Conservation (phyloP, 2,113 vertebrate genomes). For the Chaenogobius annularis region DNA sequence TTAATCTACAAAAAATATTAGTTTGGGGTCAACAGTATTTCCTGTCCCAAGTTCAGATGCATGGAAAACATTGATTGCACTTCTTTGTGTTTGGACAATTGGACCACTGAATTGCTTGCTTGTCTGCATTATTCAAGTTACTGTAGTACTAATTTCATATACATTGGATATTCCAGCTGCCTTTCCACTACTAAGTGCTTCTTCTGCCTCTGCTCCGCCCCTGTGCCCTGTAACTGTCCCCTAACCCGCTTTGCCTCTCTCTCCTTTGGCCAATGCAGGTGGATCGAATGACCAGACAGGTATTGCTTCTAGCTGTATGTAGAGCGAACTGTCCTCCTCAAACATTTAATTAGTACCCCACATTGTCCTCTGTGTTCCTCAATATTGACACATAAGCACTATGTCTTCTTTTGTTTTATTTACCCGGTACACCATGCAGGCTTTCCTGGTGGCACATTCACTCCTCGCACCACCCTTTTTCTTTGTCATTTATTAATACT, state of each 20-base stretch:
- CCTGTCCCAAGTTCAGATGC: neutral
- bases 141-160: conserved; percentile 18
- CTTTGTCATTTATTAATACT: neutral
- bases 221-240: conserved; percentile 49
- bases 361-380: conserved; percentile 22
- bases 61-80: neutral
- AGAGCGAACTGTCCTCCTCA: conserved; percentile 38
- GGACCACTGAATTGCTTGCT: neutral
- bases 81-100: neutral
- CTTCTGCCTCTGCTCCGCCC: conserved; percentile 33
- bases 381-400: neutral
- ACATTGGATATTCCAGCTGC: conserved; percentile 12
- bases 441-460: neutral
- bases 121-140: neutral
- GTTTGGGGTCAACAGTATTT: neutral
- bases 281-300: conserved; percentile 69
- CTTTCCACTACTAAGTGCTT: conserved; percentile 48
- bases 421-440: neutral
- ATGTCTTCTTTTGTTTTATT: neutral
- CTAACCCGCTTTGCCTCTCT: conserved; percentile 51
- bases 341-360: conserved; percentile 41
- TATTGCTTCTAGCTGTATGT: conserved; percentile 68
- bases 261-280: conserved; percentile 66
- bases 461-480: neutral
- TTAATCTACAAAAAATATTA: neutral